Percentiles rank a stretch among this genome's conserved stretches.
Evolutionary conservation across 2,888 invertebrate genomes (phyloP).

Genomic region (Smittia aterrima): DNA sequence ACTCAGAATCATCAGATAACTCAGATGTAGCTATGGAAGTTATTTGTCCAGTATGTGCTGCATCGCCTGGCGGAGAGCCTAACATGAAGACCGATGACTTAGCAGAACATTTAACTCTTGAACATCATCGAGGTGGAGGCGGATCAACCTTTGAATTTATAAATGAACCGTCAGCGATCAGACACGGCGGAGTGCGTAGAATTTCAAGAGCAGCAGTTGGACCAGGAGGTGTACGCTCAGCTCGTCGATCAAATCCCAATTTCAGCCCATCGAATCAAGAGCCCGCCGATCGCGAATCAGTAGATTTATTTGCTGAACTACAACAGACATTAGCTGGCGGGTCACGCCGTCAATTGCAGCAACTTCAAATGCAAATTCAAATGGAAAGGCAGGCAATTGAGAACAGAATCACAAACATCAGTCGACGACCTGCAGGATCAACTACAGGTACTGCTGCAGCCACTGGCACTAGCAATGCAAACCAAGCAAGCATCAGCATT

Average conservation of each 20-base stretch:
- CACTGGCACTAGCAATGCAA: not conserved
- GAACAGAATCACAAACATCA: conserved; percentile 48
- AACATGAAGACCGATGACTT: conserved; percentile 98
- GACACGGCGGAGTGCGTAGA: conserved; percentile 72
- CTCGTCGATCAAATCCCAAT: conserved; percentile 88
- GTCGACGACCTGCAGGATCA: not conserved
- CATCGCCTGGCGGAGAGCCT: conserved; percentile 94
- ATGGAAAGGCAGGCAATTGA: conserved; percentile 84
- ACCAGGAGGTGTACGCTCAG: conserved; percentile 69
- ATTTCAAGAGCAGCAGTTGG: conserved; percentile 67
- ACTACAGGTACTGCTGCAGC: not conserved
- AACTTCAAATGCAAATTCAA: conserved; percentile 93
- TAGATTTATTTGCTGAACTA: conserved; percentile 95
- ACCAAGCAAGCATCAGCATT: conserved; percentile 33
- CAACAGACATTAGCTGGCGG: conserved; percentile 94
- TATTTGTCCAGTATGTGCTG: conserved; percentile 97
- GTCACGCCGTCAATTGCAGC: conserved; percentile 75
- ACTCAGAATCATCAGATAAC: conserved; percentile 51
- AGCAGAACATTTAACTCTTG: conserved; percentile 90
- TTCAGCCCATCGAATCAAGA: conserved; percentile 75
- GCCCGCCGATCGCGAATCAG: conserved; percentile 76
- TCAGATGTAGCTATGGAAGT: conserved; percentile 89
- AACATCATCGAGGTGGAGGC: conserved; percentile 74
- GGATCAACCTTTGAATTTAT: conserved; percentile 58
- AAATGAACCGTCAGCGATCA: conserved; percentile 83